Base-by-base conservation (phyloP, 2,797 vertebrate genomes). In the Schizopygopsis pylzovi region DNA sequence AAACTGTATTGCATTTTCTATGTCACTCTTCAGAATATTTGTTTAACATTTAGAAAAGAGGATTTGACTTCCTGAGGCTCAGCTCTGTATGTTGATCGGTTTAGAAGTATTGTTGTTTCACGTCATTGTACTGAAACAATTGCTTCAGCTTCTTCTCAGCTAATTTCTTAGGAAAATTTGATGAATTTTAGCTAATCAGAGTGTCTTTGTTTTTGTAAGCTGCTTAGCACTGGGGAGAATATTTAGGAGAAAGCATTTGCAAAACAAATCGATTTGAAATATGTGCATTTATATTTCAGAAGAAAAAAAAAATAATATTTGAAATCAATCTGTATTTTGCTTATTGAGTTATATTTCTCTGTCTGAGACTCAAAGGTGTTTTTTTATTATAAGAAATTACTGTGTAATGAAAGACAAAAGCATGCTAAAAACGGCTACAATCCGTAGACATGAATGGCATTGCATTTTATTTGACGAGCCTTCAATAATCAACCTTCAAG, bases 251-350 rank as follows among this genome's bases (percentile, higher is more conserved):
- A 59, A 78, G 85, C 79, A 87, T 87, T 84, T 81, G 77, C 82
- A 84, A 80, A 84, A 87, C 82, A 83, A 84, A 87, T 61, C 12
- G 52, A 82, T 85, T 72, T 85, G 73, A 79, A 87, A 81, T 81
- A 33, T 77, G 83, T 47, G 63, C 82, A 82, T 87, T 39, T 61
- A 85, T 85, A 82, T 85, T 88, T 73, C 16, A 88, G 72, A 45
- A 3, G 13, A 25, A 43, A 70, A 33, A 22, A 80, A n/a, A n/a
- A n/a, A 79, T 33, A 79, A 85, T 85, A 45, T 79, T 88, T 79
- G 37, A 88, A 79, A 85, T 71, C 45, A 73, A 71, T 73, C 65
- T 85, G 68, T 85, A 63, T 70, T 82, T 85, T 8, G 39, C 39
- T 71, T 77, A 71, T 45, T 59, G 61, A 71, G 47, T 54, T 3